phyloP scores from a whole-genome alignment of 1,140 invertebrate species.

The Chlorops oryzae region DNA sequence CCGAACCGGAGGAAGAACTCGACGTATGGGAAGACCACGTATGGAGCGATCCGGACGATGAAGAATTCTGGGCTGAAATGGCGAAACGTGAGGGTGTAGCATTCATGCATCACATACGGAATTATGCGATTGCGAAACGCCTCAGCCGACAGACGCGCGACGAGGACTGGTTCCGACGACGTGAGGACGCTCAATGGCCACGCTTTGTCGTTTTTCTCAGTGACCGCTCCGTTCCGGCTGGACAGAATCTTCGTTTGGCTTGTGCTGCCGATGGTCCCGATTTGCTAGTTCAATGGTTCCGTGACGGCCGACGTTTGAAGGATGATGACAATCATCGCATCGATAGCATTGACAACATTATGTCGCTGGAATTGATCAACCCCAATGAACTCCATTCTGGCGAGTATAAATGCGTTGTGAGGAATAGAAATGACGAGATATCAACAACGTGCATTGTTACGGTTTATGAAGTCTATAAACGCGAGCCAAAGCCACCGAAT shows the following conservation, averaged over 20 bases:
- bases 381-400: conserved; percentile 61
- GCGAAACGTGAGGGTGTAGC: conserved; percentile 41
- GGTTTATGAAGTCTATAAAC: conserved; percentile 45
- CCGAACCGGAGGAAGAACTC: no score
- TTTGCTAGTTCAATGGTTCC: conserved; percentile 76
- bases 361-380: conserved; percentile 69
- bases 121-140: conserved; percentile 38
- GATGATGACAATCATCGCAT: conserved; percentile 54
- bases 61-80: conserved; percentile 41
- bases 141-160: conserved; percentile 42
- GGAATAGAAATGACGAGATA: conserved; percentile 65
- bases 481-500: conserved; percentile 44
- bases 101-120: conserved; percentile 44
- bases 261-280: conserved; percentile 80
- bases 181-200: conserved; percentile 36
- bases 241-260: conserved; percentile 70
- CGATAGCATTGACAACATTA: conserved; percentile 61
- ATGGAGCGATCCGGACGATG: conserved; percentile 41
- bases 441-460: conserved; percentile 57
- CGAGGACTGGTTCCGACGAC: conserved; percentile 40
- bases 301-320: conserved; percentile 60
- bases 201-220: conserved; percentile 59
- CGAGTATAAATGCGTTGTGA: conserved; percentile 67
- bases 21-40: no score
- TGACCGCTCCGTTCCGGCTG: conserved; percentile 67